Evolutionary conservation across 2,888 invertebrate genomes (phyloP), one percentile per base, ranked within the genome.

Genomic region (Didymodactylos carnosus): DNA sequence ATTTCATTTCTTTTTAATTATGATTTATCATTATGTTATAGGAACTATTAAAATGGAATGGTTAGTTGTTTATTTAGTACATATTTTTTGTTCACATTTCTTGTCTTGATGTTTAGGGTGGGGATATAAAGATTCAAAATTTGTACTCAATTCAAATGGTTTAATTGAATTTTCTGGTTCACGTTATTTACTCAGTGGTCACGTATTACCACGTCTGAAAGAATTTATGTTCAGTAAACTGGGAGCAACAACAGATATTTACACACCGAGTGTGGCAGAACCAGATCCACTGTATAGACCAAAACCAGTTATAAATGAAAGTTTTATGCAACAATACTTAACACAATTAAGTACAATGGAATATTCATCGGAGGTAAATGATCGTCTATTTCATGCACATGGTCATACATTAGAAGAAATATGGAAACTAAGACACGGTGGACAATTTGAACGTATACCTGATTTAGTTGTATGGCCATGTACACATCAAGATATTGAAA

Each of bases 41-140:
- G 62, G 62, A 62, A 62, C 35, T 62, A 35, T 62, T 62, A 62
- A 62, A 62, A 62, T 62, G 62, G 62, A 29, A 62, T n/a, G n/a
- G n/a, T n/a, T n/a, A n/a, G n/a, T n/a, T n/a, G n/a, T n/a, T n/a
- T n/a, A n/a, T 75, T 70, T 86, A 85, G 75, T 85, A 94, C 94
- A 80, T 92, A 94, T 84, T 90, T 93, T 73, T 83, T 91, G 43
- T 85, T 97, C 72, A 95, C 94, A 86, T 97, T 97, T 97, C 94
- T 95, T 85, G n/a, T n/a, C n/a, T n/a, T n/a, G n/a, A n/a, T n/a
- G n/a, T n/a, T n/a, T n/a, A 62, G 98, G 98, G 29, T 98, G 98
- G 98, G 98, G 98, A n/a, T 98, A 95, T 86, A 90, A 89, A 77
- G 95, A 97, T 84, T 92, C 94, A 0, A 88, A 88, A 83, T 97